Base-by-base conservation (phyloP, 1,140 invertebrate genomes). In the Epicauta chinensis region DNA sequence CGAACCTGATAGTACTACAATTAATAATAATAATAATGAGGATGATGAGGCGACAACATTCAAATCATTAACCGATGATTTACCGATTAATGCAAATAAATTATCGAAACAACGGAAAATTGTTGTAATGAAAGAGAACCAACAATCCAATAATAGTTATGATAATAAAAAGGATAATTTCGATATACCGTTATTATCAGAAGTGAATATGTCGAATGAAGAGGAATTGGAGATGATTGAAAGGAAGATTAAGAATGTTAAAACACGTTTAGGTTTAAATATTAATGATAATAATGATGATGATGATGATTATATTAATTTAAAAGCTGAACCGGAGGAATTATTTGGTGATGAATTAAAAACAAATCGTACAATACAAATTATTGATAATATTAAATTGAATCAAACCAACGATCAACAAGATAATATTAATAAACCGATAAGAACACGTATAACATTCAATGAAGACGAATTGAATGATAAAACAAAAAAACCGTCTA, bases 231-330 rank as follows among this genome's bases (percentile, higher is more conserved):
- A 72, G 60, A 67, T 73, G 34, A 74, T 79, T 53, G 76, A 78
- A 65, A 71, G 69, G 35, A 77, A 77, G 64, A 77, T 78, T 32
- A 71, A 71, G 56, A 75, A 69, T 37, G 68, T 77, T 13, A 77
- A 75, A 61, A 74, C 73, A 55, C 74, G 77, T 61, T 63, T 78
- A 15, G 72, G 69, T 9, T 65, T 77, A 16, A 70, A 75, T 46
- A 58, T 77, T 31, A 73, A 78, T 40, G 74, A 73, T 14, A 73
- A 74, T 64, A 71, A 23, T 14, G 74, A 74, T 64, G 71, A 74
- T 11, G 77, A 80, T 66, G 77, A 81, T 51, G 79, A 82, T 58
- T 76, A 77, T 64, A 67, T 79, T 31, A 82, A 77, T 66, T 71
- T 83, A 6, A 77, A 77, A 56, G 72, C 71, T 9, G 74, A 69